Percentiles rank a stretch among this genome's conserved stretches.
Conservation (phyloP, 2,888 invertebrate species). For the Cataglyphis cursor region DNA sequence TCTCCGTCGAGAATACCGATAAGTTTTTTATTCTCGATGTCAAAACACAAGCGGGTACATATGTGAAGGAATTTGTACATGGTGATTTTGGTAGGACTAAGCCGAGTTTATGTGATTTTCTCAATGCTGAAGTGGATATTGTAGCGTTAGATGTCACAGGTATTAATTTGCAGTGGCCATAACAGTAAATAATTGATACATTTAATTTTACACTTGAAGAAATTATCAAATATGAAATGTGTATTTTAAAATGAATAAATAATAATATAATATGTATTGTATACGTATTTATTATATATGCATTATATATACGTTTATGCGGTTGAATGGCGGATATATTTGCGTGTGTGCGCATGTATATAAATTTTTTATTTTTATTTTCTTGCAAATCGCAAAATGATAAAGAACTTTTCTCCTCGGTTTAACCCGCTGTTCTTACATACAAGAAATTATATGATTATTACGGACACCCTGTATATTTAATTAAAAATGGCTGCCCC, state of each 20-base stretch:
- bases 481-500: too few species aligned
- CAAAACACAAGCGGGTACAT: conserved; percentile 96
- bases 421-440: too few species aligned
- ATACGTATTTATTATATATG: background rate
- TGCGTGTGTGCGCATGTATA: too few species aligned
- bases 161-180: conserved; percentile 93
- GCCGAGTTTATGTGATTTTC: conserved; percentile 92
- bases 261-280: background rate
- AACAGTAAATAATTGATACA: conserved; percentile 50
- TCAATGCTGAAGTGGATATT: conserved; percentile 93
- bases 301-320: background rate
- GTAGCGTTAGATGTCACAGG: conserved; percentile 95
- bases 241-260: background rate
- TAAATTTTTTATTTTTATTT: too few species aligned
- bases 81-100: conserved; percentile 96
- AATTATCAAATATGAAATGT: background rate
- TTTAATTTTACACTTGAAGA: background rate
- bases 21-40: conserved; percentile 90
- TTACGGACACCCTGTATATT: too few species aligned
- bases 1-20: conserved; percentile 38
- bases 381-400: too few species aligned
- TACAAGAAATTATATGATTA: too few species aligned
- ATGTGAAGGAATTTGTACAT: conserved; percentile 99
- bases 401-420: too few species aligned
- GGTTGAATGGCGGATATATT: too few species aligned